phyloP scores from a whole-genome alignment of 2,113 vertebrate species.

The Benitochromis conjunctus region DNA sequence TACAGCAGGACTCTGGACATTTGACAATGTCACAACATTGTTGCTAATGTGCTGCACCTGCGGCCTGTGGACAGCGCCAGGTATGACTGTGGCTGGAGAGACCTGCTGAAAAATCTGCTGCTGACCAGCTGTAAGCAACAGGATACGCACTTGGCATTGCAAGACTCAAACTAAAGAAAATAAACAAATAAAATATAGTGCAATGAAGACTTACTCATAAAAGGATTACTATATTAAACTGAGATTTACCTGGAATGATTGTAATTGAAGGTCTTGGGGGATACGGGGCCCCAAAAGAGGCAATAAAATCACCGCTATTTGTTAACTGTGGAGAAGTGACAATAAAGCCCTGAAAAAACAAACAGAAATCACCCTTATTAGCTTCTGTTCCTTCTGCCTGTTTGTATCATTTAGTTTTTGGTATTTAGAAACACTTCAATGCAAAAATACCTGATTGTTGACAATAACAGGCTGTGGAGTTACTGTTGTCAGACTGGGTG shows the following conservation, averaged over 20 bases:
- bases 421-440: neutral
- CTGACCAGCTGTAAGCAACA: conserved; percentile 45
- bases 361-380: conserved; percentile 15
- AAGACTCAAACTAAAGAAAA: neutral
- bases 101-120: conserved; percentile 45
- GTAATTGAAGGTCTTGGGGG: conserved; percentile 79
- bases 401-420: neutral
- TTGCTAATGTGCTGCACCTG: conserved; percentile 68
- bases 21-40: conserved; percentile 60
- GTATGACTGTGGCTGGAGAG: conserved; percentile 31
- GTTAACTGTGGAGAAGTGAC: conserved; percentile 76
- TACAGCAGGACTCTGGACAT: conserved; percentile 61
- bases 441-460: conserved; percentile 77
- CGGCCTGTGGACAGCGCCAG: conserved; percentile 60
- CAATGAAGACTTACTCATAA: neutral
- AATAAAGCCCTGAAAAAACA: conserved; percentile 81
- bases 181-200: neutral
- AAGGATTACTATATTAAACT: neutral
- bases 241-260: conserved; percentile 79
- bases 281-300: conserved; percentile 78
- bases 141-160: neutral
- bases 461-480: conserved; percentile 75
- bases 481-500: conserved; percentile 62
- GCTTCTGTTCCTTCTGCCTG: neutral
- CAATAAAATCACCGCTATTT: conserved; percentile 80